Evolutionary conservation across 2,113 vertebrate genomes (phyloP).

Genomic region (Gracilinanus agilis): DNA sequence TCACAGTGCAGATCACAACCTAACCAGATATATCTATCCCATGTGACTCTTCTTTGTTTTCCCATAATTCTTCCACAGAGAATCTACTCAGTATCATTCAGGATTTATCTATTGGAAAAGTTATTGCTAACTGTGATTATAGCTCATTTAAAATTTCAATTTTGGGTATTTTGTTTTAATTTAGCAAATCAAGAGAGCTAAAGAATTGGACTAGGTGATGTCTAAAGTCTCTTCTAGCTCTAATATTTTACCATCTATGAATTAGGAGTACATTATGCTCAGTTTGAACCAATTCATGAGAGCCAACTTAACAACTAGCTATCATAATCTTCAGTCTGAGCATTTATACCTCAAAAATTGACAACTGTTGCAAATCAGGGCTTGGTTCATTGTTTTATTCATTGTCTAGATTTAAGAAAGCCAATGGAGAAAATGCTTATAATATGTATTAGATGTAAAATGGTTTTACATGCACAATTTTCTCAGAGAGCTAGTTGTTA

Average conservation of each 20-base stretch:
- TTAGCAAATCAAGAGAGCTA: background rate
- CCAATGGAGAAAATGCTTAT: background rate
- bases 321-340: background rate
- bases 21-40: background rate
- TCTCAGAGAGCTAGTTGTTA: background rate
- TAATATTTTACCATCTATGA: background rate
- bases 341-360: background rate
- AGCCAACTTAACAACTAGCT: background rate
- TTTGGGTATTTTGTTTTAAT: background rate
- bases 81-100: background rate
- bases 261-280: background rate
- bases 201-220: background rate
- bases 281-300: background rate
- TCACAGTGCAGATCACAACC: background rate
- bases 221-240: background rate
- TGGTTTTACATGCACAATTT: background rate
- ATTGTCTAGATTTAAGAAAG: background rate
- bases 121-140: background rate
- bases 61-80: background rate
- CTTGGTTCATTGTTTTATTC: background rate
- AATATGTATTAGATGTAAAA: background rate
- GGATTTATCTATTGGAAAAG: background rate
- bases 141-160: background rate
- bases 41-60: background rate
- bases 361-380: background rate